These are phyloP conservation scores for Ischnura elegans DNA, from an alignment of 2,888 invertebrate genomes.

Conservation along the genomic window DNA sequence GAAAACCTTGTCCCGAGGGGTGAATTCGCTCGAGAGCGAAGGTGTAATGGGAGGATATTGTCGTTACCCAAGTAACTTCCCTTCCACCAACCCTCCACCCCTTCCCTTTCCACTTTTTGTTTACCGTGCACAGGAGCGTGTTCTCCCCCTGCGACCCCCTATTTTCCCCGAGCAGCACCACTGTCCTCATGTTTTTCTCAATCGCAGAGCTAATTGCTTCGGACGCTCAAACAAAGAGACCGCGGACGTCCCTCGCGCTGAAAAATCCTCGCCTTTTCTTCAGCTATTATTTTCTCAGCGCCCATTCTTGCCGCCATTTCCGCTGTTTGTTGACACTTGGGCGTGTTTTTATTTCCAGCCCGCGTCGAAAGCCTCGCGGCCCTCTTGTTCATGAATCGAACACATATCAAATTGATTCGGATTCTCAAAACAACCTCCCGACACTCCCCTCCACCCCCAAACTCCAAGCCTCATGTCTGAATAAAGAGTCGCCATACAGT, in stretches of 20 bases:
- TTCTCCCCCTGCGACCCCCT: background rate
- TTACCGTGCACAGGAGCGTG: background rate
- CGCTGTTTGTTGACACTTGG: constrained; percentile 20
- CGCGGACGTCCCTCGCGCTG: background rate
- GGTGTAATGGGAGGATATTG: constrained; percentile 31
- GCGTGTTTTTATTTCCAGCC: background rate
- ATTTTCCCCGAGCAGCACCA: background rate
- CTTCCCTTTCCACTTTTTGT: background rate
- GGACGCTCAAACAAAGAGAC: background rate
- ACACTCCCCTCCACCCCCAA: constrained; percentile 25
- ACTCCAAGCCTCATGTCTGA: background rate
- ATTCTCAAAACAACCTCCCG: constrained; percentile 34
- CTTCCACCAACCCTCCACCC: too few species aligned
- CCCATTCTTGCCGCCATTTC: background rate
- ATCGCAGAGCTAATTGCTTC: constrained; percentile 28
- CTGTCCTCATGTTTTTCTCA: constrained; percentile 28
- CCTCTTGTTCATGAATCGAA: constrained; percentile 3
- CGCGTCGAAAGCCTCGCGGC: constrained; percentile 20
- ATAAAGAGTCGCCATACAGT: background rate
- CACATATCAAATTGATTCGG: constrained; percentile 14
- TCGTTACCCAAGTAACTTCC: background rate
- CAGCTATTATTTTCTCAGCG: constrained; percentile 19
- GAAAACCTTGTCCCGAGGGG: background rate
- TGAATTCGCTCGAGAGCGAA: background rate
- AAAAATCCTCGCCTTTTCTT: constrained; percentile 25